A percentile compares a stretch with the other conserved stretches of the same genome.
These are phyloP conservation scores for Brenthis ino DNA, from an alignment of 2,888 invertebrate species.

Conservation along the genomic window DNA sequence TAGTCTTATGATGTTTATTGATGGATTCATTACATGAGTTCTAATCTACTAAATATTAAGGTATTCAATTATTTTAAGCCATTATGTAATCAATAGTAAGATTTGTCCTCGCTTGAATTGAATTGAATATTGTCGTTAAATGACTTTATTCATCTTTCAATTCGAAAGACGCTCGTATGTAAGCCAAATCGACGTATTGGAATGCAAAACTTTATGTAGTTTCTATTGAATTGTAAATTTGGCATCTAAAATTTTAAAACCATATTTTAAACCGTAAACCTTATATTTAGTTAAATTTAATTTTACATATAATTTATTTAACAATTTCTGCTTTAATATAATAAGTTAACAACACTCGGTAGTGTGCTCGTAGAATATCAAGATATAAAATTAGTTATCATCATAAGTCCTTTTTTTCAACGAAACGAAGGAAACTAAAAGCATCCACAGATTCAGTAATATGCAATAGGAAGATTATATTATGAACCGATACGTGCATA, in stretches of 20 bases:
- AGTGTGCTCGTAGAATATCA: too few species aligned
- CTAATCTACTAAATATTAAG: too few species aligned
- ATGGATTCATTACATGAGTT: constrained; percentile 41
- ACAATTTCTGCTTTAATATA: too few species aligned
- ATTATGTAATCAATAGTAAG: background rate
- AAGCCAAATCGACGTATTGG: constrained; percentile 78
- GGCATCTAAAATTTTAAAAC: constrained; percentile 68
- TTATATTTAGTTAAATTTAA: background rate
- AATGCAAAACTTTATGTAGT: constrained; percentile 79
- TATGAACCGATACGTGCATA: background rate
- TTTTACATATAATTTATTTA: too few species aligned
- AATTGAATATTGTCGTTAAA: constrained; percentile 56
- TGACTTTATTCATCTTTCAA: constrained; percentile 77
- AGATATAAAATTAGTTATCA: too few species aligned
- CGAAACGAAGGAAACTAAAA: background rate
- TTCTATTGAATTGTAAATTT: constrained; percentile 80
- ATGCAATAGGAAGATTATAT: background rate
- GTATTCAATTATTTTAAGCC: too few species aligned
- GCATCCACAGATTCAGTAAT: background rate
- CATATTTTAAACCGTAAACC: constrained; percentile 46
- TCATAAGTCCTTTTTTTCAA: too few species aligned
- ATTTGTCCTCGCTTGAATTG: constrained; percentile 9
- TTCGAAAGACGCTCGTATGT: constrained; percentile 75
- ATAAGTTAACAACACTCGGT: too few species aligned
- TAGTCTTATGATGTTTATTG: constrained; percentile 72